Evolutionary conservation across 2,113 vertebrate species (phyloP), one percentile per base, ranked within the genome.

Genomic region (Cygnus buccinator): DNA sequence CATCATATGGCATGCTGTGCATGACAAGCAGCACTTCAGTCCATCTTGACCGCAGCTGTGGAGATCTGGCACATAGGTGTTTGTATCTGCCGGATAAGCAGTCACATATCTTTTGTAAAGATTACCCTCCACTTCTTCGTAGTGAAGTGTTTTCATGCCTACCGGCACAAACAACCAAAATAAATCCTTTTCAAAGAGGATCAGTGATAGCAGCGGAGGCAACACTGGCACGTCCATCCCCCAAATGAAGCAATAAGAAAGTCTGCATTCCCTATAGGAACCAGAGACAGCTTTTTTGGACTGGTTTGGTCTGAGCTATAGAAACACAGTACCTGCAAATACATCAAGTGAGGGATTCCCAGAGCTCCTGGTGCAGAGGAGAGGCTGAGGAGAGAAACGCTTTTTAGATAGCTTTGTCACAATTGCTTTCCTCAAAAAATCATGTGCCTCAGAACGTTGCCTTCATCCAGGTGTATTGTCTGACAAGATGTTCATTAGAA

Each of bases 141-240:
- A 50, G 35, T 44, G 58, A 85, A 44, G 59, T 62, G 50, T 63
- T 92, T 81, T 65, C 55, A 50, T 85, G 92, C 68, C 87, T 92
- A 75, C 76, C 90, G 87, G 93, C 92, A 74, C 44, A 66, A 67
- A 50, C 39, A 35, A 68, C 37, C 31, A 94, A 95, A 97, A 78
- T 96, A 97, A 98, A 97, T 97, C 90, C 89, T 97, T 66, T 79
- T 87, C 74, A 87, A 91, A 97, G 59, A 68, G 89, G 72, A 90
- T 68, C 87, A 48, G 23, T 83, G 85, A 75, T 70, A 95, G 39
- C n/a, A 37, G 44, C 62, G 89, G 84, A 95, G 71, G 41, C 67
- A 90, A 41, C 41, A 46, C 29, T 70, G n/a, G 61, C 92, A 72
- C 3, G 22, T 87, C 58, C 39, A 68, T 85, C 59, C 46, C 72